Percentiles rank a stretch among this genome's conserved stretches.
Conservation (phyloP, 2,113 vertebrate species). For the Calcarius ornatus region DNA sequence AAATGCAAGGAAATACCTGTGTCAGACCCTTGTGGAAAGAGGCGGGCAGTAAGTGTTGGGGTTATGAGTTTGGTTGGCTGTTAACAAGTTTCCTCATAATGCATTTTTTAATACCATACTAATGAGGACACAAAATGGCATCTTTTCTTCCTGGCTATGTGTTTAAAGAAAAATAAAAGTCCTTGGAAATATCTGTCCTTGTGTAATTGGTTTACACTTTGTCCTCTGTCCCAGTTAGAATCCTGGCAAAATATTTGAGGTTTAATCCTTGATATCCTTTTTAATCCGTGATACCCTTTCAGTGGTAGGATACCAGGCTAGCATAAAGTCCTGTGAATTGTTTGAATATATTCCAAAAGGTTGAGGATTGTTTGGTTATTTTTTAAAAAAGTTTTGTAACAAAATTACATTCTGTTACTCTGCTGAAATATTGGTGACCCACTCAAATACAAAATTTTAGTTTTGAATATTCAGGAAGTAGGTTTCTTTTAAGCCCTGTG, state of each 20-base stretch:
- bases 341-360: neutral
- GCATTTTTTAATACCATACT: neutral
- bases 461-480: neutral
- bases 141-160: neutral
- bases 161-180: neutral
- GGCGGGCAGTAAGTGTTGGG: constrained; percentile 87
- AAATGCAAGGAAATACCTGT: constrained; percentile 96
- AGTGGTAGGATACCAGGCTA: neutral
- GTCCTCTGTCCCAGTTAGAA: neutral
- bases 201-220: neutral
- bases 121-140: neutral
- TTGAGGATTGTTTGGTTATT: neutral
- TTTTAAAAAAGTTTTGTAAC: neutral
- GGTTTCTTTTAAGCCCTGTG: neutral
- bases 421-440: neutral
- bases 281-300: neutral
- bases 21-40: constrained; percentile 95
- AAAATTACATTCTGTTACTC: neutral
- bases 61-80: neutral
- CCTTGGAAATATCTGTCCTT: neutral
- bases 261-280: neutral
- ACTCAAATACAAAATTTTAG: neutral
- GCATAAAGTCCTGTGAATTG: neutral
- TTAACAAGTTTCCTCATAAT: neutral
- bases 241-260: neutral